These are phyloP conservation scores for Corythornis cristatus DNA, from an alignment of 2,113 vertebrate species.

Conservation along the genomic window DNA sequence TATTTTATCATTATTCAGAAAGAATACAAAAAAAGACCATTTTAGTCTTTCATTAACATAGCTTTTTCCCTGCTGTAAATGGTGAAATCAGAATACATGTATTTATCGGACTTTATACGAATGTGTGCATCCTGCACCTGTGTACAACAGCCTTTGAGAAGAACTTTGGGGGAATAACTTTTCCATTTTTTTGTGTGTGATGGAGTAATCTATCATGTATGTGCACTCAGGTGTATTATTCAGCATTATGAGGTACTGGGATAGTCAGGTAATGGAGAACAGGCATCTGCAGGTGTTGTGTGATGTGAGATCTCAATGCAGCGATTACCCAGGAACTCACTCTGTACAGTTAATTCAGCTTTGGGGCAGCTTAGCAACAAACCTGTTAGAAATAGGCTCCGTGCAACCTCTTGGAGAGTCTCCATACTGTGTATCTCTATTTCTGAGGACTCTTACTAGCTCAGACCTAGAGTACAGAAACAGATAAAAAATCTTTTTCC, in stretches of 20 bases:
- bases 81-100: background rate
- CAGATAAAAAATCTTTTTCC: background rate
- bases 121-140: background rate
- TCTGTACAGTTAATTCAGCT: background rate
- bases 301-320: background rate
- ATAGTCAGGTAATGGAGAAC: background rate
- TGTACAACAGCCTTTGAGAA: background rate
- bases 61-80: background rate
- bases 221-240: background rate
- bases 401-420: background rate
- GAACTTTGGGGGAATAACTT: background rate
- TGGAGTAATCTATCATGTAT: background rate
- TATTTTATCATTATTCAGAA: background rate
- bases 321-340: background rate
- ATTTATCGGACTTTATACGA: background rate
- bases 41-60: background rate
- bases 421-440: background rate
- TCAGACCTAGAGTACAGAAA: background rate
- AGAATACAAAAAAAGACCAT: background rate
- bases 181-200: background rate
- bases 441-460: background rate
- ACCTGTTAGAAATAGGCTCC: background rate
- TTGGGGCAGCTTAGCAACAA: background rate
- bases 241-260: background rate
- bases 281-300: background rate